A percentile compares a stretch with the other conserved stretches of the same genome.
Evolutionary conservation across 1,140 invertebrate species (phyloP).

Genomic region (Latrodectus geometricus): DNA sequence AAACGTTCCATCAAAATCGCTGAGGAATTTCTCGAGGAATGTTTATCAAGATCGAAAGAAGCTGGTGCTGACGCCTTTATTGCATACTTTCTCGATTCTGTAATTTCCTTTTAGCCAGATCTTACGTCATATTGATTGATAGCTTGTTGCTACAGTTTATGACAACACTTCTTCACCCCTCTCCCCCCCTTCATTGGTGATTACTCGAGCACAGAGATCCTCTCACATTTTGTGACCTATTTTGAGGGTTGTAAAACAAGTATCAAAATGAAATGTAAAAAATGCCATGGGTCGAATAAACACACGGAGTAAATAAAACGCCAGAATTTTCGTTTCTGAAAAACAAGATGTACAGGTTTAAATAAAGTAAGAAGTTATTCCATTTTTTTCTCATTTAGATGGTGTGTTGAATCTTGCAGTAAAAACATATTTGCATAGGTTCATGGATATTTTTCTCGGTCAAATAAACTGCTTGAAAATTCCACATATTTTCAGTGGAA

Average conservation of each 20-base stretch:
- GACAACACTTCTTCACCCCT: not conserved
- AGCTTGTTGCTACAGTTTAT: not conserved
- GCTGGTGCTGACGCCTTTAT: not conserved
- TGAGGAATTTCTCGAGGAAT: not conserved
- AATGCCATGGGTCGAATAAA: not conserved
- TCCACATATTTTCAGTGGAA: too few species aligned
- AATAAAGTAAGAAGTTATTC: too few species aligned
- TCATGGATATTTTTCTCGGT: too few species aligned
- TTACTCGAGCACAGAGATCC: not conserved
- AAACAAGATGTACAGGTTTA: too few species aligned
- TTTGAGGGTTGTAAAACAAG: not conserved
- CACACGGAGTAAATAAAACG: too few species aligned
- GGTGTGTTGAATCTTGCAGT: too few species aligned
- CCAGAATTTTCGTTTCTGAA: too few species aligned
- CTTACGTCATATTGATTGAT: not conserved
- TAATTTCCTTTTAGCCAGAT: not conserved
- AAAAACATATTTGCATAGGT: too few species aligned
- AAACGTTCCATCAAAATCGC: not conserved
- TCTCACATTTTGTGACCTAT: not conserved
- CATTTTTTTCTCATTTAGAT: too few species aligned
- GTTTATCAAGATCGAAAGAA: not conserved
- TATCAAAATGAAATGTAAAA: not conserved
- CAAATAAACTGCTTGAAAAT: too few species aligned
- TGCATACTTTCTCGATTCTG: not conserved
- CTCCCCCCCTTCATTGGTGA: not conserved